phyloP scores from a whole-genome alignment of 2,888 invertebrate species.

The Drosophila buzzatii region DNA sequence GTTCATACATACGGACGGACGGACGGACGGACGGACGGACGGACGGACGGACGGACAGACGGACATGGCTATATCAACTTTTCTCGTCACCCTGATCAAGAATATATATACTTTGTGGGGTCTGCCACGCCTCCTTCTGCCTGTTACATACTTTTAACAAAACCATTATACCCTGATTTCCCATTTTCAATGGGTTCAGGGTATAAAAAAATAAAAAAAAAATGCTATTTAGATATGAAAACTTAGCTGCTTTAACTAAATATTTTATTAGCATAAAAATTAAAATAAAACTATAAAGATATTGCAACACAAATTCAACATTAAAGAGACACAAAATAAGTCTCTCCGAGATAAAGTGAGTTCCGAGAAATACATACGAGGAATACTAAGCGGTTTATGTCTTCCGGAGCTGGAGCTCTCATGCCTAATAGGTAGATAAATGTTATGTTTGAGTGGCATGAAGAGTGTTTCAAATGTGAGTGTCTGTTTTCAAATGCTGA shows the following conservation, averaged over 20 bases:
- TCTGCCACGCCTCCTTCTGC: too few species aligned
- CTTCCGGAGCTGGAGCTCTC: background rate
- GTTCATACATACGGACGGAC: too few species aligned
- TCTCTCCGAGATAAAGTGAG: background rate
- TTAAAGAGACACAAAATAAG: background rate
- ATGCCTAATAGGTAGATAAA: background rate
- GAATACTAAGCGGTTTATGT: conserved; percentile 4
- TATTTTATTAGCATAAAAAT: background rate
- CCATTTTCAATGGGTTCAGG: too few species aligned
- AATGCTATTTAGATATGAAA: background rate
- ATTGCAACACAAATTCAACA: too few species aligned
- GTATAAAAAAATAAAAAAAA: background rate
- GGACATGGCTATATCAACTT: too few species aligned
- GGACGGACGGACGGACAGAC: too few species aligned
- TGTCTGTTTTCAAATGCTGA: background rate
- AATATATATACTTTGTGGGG: too few species aligned
- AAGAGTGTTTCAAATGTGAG: background rate
- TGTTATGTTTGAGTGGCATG: background rate
- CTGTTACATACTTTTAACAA: too few species aligned
- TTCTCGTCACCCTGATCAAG: too few species aligned
- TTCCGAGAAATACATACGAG: background rate
- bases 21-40: too few species aligned
- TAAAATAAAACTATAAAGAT: background rate
- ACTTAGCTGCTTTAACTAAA: background rate
- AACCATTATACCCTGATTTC: too few species aligned